phyloP scores from a whole-genome alignment of 1,140 invertebrate genomes.

The Apis laboriosa region DNA sequence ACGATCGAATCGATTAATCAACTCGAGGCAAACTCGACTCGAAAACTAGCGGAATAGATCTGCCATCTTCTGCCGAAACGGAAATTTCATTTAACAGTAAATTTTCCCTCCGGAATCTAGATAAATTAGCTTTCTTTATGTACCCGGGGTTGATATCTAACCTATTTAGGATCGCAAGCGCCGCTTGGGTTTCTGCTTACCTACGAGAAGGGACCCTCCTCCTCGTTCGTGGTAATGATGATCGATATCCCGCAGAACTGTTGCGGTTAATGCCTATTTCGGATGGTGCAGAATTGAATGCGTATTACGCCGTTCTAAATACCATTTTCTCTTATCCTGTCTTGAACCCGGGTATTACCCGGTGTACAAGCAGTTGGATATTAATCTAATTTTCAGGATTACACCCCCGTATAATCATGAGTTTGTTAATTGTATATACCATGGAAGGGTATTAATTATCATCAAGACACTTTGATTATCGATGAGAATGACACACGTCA shows the following conservation, averaged over 20 bases:
- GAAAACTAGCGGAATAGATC: background rate
- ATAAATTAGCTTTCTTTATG: conserved; percentile 36
- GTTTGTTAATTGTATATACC: background rate
- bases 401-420: background rate
- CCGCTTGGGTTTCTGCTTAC: background rate
- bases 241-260: conserved; percentile 40
- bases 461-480: too few relatives aligned
- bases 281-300: conserved; percentile 17
- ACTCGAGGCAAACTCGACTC: background rate
- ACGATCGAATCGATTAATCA: background rate
- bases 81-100: conserved; percentile 27
- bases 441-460: background rate
- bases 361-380: background rate
- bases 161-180: conserved; percentile 9
- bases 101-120: conserved; percentile 9
- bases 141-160: conserved; percentile 9
- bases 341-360: background rate
- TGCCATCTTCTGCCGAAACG: background rate
- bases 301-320: conserved; percentile 13
- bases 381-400: background rate
- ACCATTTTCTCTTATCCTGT: background rate
- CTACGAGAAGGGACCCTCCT: background rate
- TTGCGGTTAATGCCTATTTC: conserved; percentile 33
- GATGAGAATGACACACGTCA: too few relatives aligned
- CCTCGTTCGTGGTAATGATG: conserved; percentile 29